phyloP scores from a whole-genome alignment of 2,797 vertebrate species.

The Gymnothorax reevesii region DNA sequence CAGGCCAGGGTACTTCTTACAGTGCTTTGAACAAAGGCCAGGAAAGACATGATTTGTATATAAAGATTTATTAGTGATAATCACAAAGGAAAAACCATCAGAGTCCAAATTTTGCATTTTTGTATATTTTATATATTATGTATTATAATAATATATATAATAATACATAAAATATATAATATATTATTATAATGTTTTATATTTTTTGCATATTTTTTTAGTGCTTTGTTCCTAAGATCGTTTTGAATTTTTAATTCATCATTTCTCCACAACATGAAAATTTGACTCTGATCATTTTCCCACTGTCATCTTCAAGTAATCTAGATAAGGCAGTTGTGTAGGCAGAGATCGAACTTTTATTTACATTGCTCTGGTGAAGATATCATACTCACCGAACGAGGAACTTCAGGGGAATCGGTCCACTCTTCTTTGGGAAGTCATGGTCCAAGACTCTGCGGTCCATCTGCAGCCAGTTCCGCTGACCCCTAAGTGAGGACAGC shows the following conservation, averaged over 20 bases:
- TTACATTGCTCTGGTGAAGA: neutral
- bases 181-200: too few relatives aligned
- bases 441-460: conserved; percentile 96
- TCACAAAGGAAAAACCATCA: too few relatives aligned
- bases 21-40: neutral
- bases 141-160: too few relatives aligned
- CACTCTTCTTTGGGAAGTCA: conserved; percentile 87
- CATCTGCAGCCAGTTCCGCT: conserved; percentile 93
- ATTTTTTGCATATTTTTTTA: too few relatives aligned
- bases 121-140: too few relatives aligned
- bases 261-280: too few relatives aligned
- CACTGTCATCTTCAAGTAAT: neutral
- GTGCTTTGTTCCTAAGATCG: too few relatives aligned
- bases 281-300: too few relatives aligned
- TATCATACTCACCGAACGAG: conserved; percentile 84
- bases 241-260: too few relatives aligned
- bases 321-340: neutral
- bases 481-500: conserved; percentile 74
- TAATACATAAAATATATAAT: too few relatives aligned
- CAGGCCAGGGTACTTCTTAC: neutral
- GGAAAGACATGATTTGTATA: neutral
- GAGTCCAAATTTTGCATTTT: too few relatives aligned
- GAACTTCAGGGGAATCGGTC: conserved; percentile 82
- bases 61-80: too few relatives aligned
- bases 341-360: neutral